A percentile compares a stretch with the other conserved stretches of the same genome.
phyloP scores from a whole-genome alignment of 1,140 invertebrate species.

The Leptinotarsa defecta region DNA sequence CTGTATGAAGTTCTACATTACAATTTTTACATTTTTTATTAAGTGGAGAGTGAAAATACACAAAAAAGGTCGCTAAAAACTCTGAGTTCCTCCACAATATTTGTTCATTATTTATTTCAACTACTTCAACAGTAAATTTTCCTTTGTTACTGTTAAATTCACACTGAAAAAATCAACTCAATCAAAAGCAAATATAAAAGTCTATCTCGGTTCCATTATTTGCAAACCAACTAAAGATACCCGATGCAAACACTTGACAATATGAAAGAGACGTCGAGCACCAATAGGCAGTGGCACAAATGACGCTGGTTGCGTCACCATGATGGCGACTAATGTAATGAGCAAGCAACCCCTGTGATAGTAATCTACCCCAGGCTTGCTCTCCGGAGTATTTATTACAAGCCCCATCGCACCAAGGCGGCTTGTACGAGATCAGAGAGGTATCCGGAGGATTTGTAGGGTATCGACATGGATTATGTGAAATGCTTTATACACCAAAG shows the following conservation, averaged over 20 bases:
- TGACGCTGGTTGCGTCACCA: constrained; percentile 22
- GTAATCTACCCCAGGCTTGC: constrained; percentile 18
- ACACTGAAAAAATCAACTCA: no score
- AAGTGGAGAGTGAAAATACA: no score
- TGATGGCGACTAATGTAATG: constrained; percentile 30
- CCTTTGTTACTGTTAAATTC: no score
- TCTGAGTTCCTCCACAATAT: no score
- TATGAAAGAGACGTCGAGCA: constrained; percentile 20
- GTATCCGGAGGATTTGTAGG: constrained; percentile 8
- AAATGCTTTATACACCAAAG: background rate
- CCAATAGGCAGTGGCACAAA: constrained; percentile 22
- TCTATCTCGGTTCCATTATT: no score
- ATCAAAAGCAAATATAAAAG: no score
- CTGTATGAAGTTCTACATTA: no score
- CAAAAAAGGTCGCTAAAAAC: no score
- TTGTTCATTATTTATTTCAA: no score
- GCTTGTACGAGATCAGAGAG: constrained; percentile 9
- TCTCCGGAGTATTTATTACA: constrained; percentile 20
- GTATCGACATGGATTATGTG: background rate
- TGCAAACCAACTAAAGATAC: background rate
- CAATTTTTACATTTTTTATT: no score
- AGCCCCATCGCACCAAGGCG: constrained; percentile 4
- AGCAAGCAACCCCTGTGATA: constrained; percentile 23
- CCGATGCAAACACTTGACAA: constrained; percentile 24
- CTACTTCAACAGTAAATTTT: no score